phyloP scores from a whole-genome alignment of 1,140 invertebrate species.

The Thaumetopoea pityocampa region DNA sequence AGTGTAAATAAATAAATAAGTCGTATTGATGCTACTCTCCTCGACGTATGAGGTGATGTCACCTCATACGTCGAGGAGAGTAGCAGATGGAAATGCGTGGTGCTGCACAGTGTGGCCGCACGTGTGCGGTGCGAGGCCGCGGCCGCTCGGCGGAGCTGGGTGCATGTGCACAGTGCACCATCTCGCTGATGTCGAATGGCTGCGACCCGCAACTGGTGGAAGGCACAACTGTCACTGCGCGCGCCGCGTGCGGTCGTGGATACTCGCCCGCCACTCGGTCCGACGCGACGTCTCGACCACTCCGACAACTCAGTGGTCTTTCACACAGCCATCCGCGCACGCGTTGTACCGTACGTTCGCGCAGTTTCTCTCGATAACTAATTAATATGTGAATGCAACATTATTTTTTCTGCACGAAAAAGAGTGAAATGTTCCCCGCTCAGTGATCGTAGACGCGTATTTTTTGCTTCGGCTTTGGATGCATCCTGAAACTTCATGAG shows the following conservation, averaged over 20 bases:
- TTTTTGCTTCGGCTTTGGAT: conserved; percentile 36
- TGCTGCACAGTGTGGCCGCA: too few species aligned
- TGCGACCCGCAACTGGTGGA: conserved; percentile 34
- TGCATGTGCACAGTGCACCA: conserved; percentile 37
- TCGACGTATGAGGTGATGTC: too few species aligned
- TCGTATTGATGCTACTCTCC: conserved; percentile 12
- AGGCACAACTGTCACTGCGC: conserved; percentile 68
- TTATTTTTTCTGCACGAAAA: conserved; percentile 57
- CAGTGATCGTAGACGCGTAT: conserved; percentile 39
- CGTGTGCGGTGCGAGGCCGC: background rate
- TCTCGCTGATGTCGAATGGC: conserved; percentile 46
- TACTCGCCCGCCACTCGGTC: conserved; percentile 38
- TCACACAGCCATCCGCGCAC: conserved; percentile 42
- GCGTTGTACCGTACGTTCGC: conserved; percentile 46
- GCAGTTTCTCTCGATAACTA: conserved; percentile 60
- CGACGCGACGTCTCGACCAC: conserved; percentile 22
- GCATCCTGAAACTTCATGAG: conserved; percentile 63
- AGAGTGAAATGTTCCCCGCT: conserved; percentile 65
- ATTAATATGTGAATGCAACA: conserved; percentile 70
- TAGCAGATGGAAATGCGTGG: too few species aligned
- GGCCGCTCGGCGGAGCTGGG: conserved; percentile 8
- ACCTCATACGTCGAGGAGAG: too few species aligned
- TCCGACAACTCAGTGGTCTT: conserved; percentile 52
- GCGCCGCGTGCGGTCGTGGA: conserved; percentile 64
- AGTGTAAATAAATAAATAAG: too few species aligned